A percentile compares a stretch with the other conserved stretches of the same genome.
phyloP scores from a whole-genome alignment of 2,113 vertebrate genomes.

The Oreochromis niloticus region DNA sequence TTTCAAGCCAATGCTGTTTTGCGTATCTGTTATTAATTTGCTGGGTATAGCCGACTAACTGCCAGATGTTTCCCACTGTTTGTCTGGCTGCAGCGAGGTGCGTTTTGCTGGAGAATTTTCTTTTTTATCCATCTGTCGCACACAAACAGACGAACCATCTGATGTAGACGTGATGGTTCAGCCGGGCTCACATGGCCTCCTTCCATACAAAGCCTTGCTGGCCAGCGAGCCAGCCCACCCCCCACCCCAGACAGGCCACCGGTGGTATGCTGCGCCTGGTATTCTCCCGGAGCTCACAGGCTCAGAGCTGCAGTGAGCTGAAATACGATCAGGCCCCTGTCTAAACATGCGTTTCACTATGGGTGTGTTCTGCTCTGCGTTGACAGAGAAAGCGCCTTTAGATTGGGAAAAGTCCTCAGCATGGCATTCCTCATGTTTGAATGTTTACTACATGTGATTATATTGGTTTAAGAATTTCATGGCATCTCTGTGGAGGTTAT shows the following conservation, averaged over 20 bases:
- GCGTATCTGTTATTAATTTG: neutral
- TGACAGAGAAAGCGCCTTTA: conserved; percentile 42
- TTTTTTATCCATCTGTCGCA: conserved; percentile 16
- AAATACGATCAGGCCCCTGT: conserved; percentile 62
- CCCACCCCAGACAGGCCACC: conserved; percentile 42
- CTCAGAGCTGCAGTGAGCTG: conserved; percentile 36
- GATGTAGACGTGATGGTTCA: conserved; percentile 20
- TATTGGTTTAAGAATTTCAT: neutral
- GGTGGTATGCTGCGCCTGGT: conserved; percentile 67
- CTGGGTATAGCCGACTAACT: neutral
- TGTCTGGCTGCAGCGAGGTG: neutral
- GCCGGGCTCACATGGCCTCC: conserved; percentile 13
- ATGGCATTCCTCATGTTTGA: neutral
- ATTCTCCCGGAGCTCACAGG: conserved; percentile 44
- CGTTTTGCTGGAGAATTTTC: neutral
- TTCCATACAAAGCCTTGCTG: conserved; percentile 47
- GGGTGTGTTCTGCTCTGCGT: conserved; percentile 37
- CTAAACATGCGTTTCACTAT: conserved; percentile 49
- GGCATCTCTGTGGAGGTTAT: neutral
- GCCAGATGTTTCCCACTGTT: neutral
- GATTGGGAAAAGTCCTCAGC: neutral
- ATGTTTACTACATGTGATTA: neutral
- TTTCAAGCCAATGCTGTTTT: neutral
- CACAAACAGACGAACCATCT: conserved; percentile 8
- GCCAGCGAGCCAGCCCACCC: conserved; percentile 4